Evolutionary conservation across 2,888 invertebrate genomes (phyloP).

Genomic region (Tenthredo livida): DNA sequence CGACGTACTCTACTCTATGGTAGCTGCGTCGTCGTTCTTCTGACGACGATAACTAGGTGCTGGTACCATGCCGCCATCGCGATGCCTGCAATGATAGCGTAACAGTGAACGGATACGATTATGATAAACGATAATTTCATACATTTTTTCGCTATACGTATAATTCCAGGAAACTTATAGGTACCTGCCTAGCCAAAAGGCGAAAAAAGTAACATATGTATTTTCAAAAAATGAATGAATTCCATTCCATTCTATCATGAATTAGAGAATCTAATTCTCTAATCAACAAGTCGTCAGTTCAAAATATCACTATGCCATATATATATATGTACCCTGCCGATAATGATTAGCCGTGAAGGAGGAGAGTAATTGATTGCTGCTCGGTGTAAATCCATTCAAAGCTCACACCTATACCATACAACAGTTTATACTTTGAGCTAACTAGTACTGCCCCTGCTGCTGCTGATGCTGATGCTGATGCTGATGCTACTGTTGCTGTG

Average conservation of each 20-base stretch:
- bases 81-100: constrained; percentile 68
- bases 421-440: constrained; percentile 13
- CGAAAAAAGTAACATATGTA: background rate
- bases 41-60: constrained; percentile 38
- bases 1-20: background rate
- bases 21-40: background rate
- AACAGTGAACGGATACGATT: constrained; percentile 34
- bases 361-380: background rate
- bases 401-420: background rate
- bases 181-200: too few relatives aligned
- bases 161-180: background rate
- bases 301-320: background rate
- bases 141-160: background rate
- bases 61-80: constrained; percentile 56
- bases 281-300: background rate
- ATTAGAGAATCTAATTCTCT: background rate
- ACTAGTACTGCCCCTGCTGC: background rate
- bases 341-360: background rate
- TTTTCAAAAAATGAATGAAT: background rate
- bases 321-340: background rate
- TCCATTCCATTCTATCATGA: background rate
- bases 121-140: background rate
- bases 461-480: background rate
- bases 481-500: background rate
- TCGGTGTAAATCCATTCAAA: background rate